Percentiles rank a stretch among this genome's conserved stretches.
Evolutionary conservation across 2,113 vertebrate species (phyloP).

Genomic region (Hemicordylus capensis): DNA sequence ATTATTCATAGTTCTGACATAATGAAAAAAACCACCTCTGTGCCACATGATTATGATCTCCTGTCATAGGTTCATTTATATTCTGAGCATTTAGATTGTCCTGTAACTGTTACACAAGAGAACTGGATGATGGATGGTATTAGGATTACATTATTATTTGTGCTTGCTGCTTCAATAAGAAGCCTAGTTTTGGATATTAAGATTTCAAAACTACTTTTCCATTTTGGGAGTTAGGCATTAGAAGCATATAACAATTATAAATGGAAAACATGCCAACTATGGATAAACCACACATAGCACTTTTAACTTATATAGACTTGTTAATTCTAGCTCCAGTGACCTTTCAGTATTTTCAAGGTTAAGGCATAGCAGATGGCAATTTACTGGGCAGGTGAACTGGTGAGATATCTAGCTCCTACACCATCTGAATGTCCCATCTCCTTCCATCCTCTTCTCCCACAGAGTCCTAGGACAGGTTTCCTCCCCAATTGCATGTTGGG

Average conservation of each 20-base stretch:
- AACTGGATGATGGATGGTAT: conserved; percentile 23
- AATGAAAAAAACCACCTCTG: not conserved
- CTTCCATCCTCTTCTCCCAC: not conserved
- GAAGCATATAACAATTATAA: conserved; percentile 29
- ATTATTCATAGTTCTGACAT: conserved; percentile 31
- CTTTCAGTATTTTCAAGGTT: not conserved
- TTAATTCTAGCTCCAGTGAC: conserved; percentile 37
- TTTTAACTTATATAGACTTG: conserved; percentile 45
- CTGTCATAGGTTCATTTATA: conserved; percentile 31
- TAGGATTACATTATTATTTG: conserved; percentile 57
- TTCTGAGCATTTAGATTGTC: conserved; percentile 32
- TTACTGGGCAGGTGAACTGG: not conserved
- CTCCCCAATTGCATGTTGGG: not conserved
- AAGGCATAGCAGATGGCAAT: not conserved
- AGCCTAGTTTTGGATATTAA: conserved; percentile 39
- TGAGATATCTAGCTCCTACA: not conserved
- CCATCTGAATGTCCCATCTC: not conserved
- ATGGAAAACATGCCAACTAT: conserved; percentile 39
- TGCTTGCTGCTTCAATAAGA: conserved; percentile 40
- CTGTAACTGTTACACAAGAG: conserved; percentile 11
- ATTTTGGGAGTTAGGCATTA: conserved; percentile 10
- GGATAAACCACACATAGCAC: conserved; percentile 17
- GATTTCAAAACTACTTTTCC: conserved; percentile 13
- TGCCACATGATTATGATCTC: not conserved
- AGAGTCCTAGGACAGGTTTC: not conserved